Evolutionary conservation across 1,140 invertebrate genomes (phyloP).

Genomic region (Anastrepha ludens): DNA sequence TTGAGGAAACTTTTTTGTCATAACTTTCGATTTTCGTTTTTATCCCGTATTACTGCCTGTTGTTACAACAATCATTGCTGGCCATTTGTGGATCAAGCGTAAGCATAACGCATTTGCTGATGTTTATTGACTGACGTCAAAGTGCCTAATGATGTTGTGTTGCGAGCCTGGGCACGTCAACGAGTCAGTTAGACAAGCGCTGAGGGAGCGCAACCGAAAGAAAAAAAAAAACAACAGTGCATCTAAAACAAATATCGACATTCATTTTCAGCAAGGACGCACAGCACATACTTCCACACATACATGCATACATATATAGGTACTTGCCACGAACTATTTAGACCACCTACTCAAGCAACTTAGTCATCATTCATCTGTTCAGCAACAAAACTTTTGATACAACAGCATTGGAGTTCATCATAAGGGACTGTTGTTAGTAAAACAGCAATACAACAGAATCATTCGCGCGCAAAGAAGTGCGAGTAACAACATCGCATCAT

Average conservation of each 20-base stretch:
- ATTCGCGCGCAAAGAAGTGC: background rate
- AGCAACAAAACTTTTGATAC: background rate
- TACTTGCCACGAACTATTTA: background rate
- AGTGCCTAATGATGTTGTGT: too few relatives aligned
- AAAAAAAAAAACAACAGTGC: too few relatives aligned
- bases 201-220: background rate
- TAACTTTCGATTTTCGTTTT: too few relatives aligned
- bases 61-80: background rate
- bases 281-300: too few relatives aligned
- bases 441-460: background rate
- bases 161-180: background rate
- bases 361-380: slow-evolving; percentile 14
- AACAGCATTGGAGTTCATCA: background rate
- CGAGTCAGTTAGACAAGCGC: background rate
- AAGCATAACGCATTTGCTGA: background rate
- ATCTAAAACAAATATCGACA: background rate
- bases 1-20: background rate
- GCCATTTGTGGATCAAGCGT: background rate
- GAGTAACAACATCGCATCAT: background rate
- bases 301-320: background rate
- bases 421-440: slow-evolving; percentile 10
- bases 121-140: background rate
- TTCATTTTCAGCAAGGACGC: background rate
- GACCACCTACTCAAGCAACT: background rate
- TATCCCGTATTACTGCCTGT: background rate